These are phyloP conservation scores for Drosophila meridionalis DNA, from an alignment of 2,888 invertebrate genomes.

Conservation along the genomic window DNA sequence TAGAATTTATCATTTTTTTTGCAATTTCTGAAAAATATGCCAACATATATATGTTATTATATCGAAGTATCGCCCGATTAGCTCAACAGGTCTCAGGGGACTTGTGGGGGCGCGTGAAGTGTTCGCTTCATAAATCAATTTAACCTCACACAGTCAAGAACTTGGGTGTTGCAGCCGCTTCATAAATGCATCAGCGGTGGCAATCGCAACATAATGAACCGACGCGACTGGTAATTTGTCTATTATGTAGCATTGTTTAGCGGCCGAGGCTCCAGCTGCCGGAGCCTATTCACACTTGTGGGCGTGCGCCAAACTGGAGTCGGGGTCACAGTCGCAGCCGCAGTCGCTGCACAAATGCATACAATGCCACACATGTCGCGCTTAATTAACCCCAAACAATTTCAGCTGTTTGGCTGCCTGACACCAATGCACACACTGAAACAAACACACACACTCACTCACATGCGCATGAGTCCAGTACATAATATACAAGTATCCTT, in stretches of 20 bases:
- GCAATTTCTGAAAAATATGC: conserved; percentile 30
- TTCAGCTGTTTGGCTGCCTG: conserved; percentile 57
- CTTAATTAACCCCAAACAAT: conserved; percentile 82
- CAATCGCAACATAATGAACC: conserved; percentile 69
- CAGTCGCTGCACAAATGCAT: conserved; percentile 43
- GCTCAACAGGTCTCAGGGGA: conserved; percentile 68
- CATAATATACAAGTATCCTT: conserved; percentile 3
- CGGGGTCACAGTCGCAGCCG: conserved; percentile 25
- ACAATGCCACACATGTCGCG: conserved; percentile 74
- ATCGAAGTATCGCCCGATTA: conserved; percentile 45
- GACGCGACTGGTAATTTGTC: conserved; percentile 64
- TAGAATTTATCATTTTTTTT: conserved; percentile 74
- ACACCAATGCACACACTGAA: conserved; percentile 29
- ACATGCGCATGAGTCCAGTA: conserved; percentile 11
- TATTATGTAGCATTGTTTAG: conserved; percentile 77
- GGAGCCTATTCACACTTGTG: conserved; percentile 69
- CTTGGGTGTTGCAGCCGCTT: conserved; percentile 42
- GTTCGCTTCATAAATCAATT: conserved; percentile 46
- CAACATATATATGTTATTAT: conserved; percentile 52
- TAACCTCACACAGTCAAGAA: conserved; percentile 27
- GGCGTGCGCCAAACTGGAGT: conserved; percentile 35
- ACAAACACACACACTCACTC: conserved; percentile 1
- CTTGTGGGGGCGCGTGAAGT: not conserved
- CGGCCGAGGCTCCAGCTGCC: conserved; percentile 29
- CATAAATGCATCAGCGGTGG: conserved; percentile 71